These are phyloP conservation scores for Nomada flava DNA, from an alignment of 2,888 invertebrate genomes.

Conservation along the genomic window DNA sequence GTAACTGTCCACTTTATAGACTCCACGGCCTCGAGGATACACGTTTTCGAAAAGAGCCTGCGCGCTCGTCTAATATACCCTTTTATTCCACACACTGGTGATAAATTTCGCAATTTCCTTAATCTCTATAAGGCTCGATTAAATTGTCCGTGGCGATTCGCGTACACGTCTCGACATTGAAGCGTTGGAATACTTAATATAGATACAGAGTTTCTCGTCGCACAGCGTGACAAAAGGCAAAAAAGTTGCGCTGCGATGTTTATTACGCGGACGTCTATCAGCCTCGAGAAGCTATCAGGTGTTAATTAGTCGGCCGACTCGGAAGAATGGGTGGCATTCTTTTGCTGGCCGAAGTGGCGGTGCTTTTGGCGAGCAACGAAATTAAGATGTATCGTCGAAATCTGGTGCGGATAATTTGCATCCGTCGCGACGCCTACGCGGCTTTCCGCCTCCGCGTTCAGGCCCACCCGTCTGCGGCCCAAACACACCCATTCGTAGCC, in stretches of 20 bases:
- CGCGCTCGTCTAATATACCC: not conserved
- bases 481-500: conserved; percentile 68
- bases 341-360: conserved; percentile 51
- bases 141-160: conserved; percentile 4
- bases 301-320: not conserved
- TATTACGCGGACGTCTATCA: conserved; percentile 13
- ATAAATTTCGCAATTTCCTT: conserved; percentile 18
- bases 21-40: not conserved
- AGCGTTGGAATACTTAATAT: conserved; percentile 1
- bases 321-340: conserved; percentile 35
- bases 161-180: not conserved
- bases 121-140: not conserved
- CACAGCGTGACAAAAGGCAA: not conserved
- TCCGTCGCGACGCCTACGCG: conserved; percentile 82
- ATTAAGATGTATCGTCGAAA: conserved; percentile 83
- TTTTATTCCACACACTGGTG: not conserved
- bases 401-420: conserved; percentile 83
- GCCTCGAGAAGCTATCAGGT: not conserved
- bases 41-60: conserved; percentile 12
- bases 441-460: conserved; percentile 72
- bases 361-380: conserved; percentile 73
- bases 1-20: conserved; percentile 39
- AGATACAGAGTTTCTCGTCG: conserved; percentile 1
- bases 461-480: conserved; percentile 76
- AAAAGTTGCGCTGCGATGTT: conserved; percentile 3